These are phyloP conservation scores for Tanytarsus gracilentus DNA, from an alignment of 2,888 invertebrate genomes.

Conservation along the genomic window DNA sequence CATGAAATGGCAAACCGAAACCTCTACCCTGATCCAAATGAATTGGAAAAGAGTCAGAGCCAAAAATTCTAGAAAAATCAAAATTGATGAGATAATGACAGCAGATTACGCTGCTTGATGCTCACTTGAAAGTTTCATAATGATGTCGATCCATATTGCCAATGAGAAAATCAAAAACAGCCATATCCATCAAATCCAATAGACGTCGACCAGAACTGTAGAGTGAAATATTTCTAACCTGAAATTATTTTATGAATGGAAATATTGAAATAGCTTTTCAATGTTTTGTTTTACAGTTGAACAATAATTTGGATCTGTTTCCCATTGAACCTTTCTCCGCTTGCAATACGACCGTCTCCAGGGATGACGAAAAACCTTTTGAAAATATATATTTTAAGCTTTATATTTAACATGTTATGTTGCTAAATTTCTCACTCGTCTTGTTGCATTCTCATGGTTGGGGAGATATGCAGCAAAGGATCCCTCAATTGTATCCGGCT, in stretches of 20 bases:
- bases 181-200: slow-evolving; percentile 92
- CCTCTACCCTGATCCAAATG: slow-evolving; percentile 95
- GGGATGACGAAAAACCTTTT: slow-evolving; percentile 87
- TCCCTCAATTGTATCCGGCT: slow-evolving; percentile 85
- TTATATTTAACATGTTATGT: not conserved
- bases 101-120: slow-evolving; percentile 30
- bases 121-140: slow-evolving; percentile 88
- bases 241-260: slow-evolving; percentile 31
- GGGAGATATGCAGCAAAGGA: slow-evolving; percentile 95
- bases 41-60: slow-evolving; percentile 87
- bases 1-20: slow-evolving; percentile 85
- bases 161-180: slow-evolving; percentile 90
- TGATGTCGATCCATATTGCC: slow-evolving; percentile 99
- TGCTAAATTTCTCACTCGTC: slow-evolving; percentile 59
- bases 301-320: slow-evolving; percentile 87
- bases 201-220: slow-evolving; percentile 85
- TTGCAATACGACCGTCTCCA: slow-evolving; percentile 97
- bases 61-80: slow-evolving; percentile 58
- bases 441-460: slow-evolving; percentile 66
- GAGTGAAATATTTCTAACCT: slow-evolving; percentile 80
- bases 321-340: slow-evolving; percentile 94
- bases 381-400: not conserved
- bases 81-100: not conserved
- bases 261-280: not conserved
- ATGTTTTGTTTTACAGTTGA: not conserved